Evolutionary conservation across 2,888 invertebrate genomes (phyloP).

Genomic region (Ceratothoa steindachneri): DNA sequence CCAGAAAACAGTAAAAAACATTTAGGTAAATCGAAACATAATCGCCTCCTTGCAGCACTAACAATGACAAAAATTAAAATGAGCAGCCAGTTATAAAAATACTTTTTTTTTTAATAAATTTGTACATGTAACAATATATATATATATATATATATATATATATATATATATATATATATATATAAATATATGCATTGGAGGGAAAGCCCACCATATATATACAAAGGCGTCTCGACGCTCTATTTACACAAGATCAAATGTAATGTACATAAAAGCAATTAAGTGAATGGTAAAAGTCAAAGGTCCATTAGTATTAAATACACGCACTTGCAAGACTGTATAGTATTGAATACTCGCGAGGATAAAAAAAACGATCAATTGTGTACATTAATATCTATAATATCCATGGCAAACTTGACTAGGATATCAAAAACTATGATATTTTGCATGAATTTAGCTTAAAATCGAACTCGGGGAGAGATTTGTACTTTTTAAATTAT

Average conservation of each 20-base stretch:
- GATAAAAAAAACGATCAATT: neutral
- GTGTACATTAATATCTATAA: neutral
- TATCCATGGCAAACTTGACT: conserved; percentile 9
- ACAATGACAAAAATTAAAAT: neutral
- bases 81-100: neutral
- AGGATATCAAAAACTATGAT: neutral
- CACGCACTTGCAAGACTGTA: neutral
- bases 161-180: neutral
- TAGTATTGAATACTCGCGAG: neutral
- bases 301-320: neutral
- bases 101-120: neutral
- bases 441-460: neutral
- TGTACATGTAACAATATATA: neutral
- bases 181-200: neutral
- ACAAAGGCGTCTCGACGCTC: too few species aligned
- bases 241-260: too few species aligned
- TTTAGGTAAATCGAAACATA: neutral
- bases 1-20: neutral
- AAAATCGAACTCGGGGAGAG: neutral
- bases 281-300: too few species aligned
- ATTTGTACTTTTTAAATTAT: neutral
- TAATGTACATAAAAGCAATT: too few species aligned
- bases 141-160: neutral
- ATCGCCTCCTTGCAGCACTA: too few species aligned
- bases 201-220: too few species aligned